Evolutionary conservation across 2,888 invertebrate species (phyloP).

Genomic region (Pandemis cinnamomeana): DNA sequence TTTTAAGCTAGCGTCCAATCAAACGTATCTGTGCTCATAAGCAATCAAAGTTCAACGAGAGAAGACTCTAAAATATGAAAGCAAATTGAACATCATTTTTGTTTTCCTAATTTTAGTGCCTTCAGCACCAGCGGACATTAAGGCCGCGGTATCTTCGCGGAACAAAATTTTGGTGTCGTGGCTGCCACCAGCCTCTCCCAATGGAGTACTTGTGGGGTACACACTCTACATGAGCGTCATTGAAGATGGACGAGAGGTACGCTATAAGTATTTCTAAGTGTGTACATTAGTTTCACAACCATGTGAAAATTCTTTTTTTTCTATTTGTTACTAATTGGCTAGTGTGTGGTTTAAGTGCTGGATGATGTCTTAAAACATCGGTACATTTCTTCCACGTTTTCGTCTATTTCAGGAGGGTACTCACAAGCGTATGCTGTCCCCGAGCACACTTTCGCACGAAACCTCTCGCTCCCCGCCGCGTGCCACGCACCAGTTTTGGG

Average conservation of each 20-base stretch:
- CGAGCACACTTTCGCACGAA: constrained; percentile 89
- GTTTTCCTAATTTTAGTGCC: constrained; percentile 86
- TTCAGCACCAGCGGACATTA: constrained; percentile 94
- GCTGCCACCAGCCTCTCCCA: constrained; percentile 93
- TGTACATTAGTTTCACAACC: neutral
- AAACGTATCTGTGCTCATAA: neutral
- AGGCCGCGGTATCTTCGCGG: constrained; percentile 93
- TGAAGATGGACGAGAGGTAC: constrained; percentile 89
- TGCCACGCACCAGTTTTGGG: constrained; percentile 90
- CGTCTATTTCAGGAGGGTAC: constrained; percentile 86
- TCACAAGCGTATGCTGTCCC: constrained; percentile 89
- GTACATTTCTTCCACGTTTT: neutral
- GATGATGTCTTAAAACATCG: too few relatives aligned
- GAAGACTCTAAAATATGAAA: neutral
- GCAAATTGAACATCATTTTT: neutral
- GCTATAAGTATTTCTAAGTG: too few relatives aligned
- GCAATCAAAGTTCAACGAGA: neutral
- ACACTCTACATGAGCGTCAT: constrained; percentile 93
- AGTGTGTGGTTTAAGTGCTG: too few relatives aligned
- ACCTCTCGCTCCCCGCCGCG: constrained; percentile 88
- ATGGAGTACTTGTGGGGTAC: constrained; percentile 93
- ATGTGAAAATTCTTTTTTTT: too few relatives aligned
- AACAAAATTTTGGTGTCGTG: constrained; percentile 95
- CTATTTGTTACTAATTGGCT: too few relatives aligned
- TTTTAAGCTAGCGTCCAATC: neutral